A percentile compares a stretch with the other conserved stretches of the same genome.
These are phyloP conservation scores for Philereme vetulata DNA, from an alignment of 2,888 invertebrate species.

Conservation along the genomic window DNA sequence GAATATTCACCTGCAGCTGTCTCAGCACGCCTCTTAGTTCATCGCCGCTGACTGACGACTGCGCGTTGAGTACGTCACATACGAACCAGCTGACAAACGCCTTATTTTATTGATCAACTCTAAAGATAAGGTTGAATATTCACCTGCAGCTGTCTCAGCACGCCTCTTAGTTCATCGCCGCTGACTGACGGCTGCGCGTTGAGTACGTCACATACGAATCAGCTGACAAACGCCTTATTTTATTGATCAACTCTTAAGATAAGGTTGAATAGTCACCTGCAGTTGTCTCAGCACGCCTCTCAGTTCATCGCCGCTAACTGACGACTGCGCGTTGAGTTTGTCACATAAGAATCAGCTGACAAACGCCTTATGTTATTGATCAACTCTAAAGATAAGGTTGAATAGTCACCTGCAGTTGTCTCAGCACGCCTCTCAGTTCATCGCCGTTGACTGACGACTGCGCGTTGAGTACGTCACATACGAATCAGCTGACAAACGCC, in stretches of 20 bases:
- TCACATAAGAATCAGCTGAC: conserved; percentile 97
- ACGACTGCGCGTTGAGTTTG: conserved; percentile 93
- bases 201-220: conserved; percentile 97
- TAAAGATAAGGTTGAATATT: conserved; percentile 14
- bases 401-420: conserved; percentile 91
- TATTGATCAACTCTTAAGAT: too few species aligned
- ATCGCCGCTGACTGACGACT: conserved; percentile 90
- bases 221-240: conserved; percentile 94
- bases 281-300: conserved; percentile 94
- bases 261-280: conserved; percentile 84
- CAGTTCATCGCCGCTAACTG: conserved; percentile 91
- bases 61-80: conserved; percentile 95
- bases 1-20: conserved; percentile 89
- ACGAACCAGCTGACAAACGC: conserved; percentile 95
- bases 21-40: conserved; percentile 94
- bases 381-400: conserved; percentile 14
- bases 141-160: conserved; percentile 95
- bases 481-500: conserved; percentile 95
- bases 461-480: conserved; percentile 95
- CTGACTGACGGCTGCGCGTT: conserved; percentile 89
- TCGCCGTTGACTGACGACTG: conserved; percentile 91
- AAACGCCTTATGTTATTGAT: too few species aligned
- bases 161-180: conserved; percentile 94
- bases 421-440: conserved; percentile 93
- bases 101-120: too few species aligned